phyloP scores from a whole-genome alignment of 1,140 invertebrate genomes.

The Pentalonia nigronervosa region DNA sequence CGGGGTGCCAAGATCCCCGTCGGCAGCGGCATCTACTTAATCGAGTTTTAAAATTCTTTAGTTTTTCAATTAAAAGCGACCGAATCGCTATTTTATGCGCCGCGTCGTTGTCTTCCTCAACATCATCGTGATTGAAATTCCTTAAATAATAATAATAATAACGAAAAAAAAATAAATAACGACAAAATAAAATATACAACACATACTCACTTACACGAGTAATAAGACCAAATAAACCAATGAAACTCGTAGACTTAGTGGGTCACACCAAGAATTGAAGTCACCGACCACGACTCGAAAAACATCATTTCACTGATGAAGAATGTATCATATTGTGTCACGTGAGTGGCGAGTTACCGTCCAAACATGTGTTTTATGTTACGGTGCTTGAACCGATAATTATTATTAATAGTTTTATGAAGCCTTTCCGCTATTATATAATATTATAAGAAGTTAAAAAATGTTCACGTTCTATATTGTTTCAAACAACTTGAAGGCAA shows the following conservation, averaged over 20 bases:
- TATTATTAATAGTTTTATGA: too few relatives aligned
- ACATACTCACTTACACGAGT: background rate
- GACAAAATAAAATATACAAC: background rate
- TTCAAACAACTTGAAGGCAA: too few relatives aligned
- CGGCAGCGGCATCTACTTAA: slow-evolving; percentile 39
- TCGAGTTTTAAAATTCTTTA: slow-evolving; percentile 58
- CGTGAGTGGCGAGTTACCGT: too few relatives aligned
- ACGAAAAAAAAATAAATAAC: background rate
- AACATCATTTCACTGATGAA: too few relatives aligned
- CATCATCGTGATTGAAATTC: slow-evolving; percentile 27
- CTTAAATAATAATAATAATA: background rate
- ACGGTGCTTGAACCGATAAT: too few relatives aligned
- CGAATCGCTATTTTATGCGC: background rate
- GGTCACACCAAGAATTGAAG: background rate
- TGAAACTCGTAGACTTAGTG: background rate
- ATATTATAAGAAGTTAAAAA: too few relatives aligned
- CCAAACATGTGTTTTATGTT: too few relatives aligned
- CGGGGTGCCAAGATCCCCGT: slow-evolving; percentile 40
- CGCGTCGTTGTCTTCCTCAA: background rate
- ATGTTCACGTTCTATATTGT: too few relatives aligned
- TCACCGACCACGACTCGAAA: background rate
- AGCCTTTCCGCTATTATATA: too few relatives aligned
- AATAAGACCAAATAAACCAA: background rate
- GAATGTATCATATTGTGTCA: too few relatives aligned
- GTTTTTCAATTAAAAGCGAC: slow-evolving; percentile 55